These are phyloP conservation scores for zebrafish (Danio rerio) DNA, from an alignment of 2,113 vertebrate genomes.

Conservation along the genomic window DNA sequence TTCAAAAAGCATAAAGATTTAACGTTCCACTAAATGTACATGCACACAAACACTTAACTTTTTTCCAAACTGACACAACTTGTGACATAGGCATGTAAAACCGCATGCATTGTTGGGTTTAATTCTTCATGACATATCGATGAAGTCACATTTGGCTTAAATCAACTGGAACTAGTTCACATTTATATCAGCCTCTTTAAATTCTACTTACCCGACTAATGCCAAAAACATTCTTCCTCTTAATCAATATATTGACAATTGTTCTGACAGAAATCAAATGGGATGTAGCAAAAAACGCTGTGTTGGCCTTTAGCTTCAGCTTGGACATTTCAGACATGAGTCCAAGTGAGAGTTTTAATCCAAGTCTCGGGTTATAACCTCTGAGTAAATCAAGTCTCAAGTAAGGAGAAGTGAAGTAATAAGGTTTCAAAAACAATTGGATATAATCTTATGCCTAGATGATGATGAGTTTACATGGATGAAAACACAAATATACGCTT, in stretches of 20 bases:
- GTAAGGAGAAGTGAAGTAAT: neutral
- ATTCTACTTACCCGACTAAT: neutral
- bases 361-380: neutral
- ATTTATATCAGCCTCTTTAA: neutral
- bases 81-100: neutral
- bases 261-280: constrained; percentile 12
- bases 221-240: constrained; percentile 1
- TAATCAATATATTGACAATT: constrained; percentile 17
- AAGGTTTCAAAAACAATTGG: neutral
- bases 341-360: neutral
- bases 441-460: neutral
- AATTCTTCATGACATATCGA: constrained; percentile 22
- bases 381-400: neutral
- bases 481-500: neutral
- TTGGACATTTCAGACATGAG: neutral
- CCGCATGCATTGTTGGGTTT: neutral
- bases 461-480: too few species aligned
- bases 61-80: neutral
- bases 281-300: neutral
- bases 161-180: neutral
- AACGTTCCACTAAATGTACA: neutral
- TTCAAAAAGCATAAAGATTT: neutral
- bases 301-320: neutral
- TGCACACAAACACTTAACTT: neutral
- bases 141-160: neutral